Conservation (phyloP, 2,797 vertebrate genomes). For the Nyctalus aviator region DNA sequence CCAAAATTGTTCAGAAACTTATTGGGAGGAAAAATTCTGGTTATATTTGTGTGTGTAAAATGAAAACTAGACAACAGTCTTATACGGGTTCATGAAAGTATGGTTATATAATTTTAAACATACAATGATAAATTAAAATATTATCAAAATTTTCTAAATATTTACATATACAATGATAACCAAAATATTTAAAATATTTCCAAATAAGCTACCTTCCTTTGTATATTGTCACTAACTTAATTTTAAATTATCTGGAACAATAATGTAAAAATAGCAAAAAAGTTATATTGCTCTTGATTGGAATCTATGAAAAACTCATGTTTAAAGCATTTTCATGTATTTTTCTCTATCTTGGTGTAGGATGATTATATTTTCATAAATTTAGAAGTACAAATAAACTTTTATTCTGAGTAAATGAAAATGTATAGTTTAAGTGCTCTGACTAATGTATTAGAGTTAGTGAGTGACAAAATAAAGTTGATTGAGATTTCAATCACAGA, state of each 20-base stretch:
- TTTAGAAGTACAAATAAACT: not conserved
- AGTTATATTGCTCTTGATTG: not conserved
- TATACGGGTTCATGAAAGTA: not conserved
- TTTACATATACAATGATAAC: not conserved
- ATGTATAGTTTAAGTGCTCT: not conserved
- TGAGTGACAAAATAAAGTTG: not conserved
- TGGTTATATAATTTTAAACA: not conserved
- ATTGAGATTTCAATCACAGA: not conserved
- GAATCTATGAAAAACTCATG: not conserved
- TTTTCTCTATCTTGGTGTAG: not conserved
- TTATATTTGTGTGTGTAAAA: not conserved
- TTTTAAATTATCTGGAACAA: not conserved
- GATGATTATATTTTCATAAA: not conserved
- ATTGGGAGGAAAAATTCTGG: not conserved
- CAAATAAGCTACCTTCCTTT: not conserved
- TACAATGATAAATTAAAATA: not conserved
- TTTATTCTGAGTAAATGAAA: not conserved
- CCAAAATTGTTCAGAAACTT: not conserved
- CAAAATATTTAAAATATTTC: not conserved
- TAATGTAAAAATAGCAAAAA: not conserved
- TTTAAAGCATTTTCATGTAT: not conserved
- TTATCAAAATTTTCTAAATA: not conserved
- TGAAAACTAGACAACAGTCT: not conserved
- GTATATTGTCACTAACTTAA: not conserved
- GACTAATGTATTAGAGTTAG: not conserved